Evolutionary conservation across 2,113 vertebrate genomes (phyloP).

Genomic region (Aramus guarauna): DNA sequence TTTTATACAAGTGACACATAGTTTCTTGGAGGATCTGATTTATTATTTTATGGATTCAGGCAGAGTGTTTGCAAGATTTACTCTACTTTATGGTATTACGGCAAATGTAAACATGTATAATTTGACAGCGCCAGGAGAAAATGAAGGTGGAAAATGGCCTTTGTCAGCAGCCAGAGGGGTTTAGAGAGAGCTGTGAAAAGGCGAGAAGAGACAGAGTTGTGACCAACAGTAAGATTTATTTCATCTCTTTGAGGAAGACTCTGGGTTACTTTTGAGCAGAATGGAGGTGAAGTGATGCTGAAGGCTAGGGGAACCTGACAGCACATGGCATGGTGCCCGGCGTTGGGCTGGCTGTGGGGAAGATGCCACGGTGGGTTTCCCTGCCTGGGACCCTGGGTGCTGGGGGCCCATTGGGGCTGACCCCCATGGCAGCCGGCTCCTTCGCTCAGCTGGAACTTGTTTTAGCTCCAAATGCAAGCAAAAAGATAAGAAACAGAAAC

Average conservation of each 20-base stretch:
- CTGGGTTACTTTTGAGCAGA: neutral
- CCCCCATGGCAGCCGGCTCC: neutral
- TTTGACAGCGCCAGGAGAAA: neutral
- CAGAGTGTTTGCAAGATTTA: constrained; percentile 8
- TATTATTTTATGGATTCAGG: constrained; percentile 28
- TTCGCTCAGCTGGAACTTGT: neutral
- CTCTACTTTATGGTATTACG: neutral
- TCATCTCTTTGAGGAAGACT: neutral
- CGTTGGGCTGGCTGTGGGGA: accelerated
- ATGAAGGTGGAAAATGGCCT: constrained; percentile 13
- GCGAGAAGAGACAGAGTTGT: neutral
- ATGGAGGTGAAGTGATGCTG: neutral
- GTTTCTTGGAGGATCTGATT: constrained; percentile 28
- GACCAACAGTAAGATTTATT: neutral
- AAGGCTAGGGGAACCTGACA: neutral
- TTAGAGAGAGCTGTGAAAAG: neutral
- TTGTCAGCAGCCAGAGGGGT: neutral
- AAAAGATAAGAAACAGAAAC: constrained; percentile 56
- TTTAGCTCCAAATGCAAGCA: neutral
- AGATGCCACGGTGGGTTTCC: neutral
- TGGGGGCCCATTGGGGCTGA: accelerated
- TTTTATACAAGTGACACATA: neutral
- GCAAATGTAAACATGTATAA: constrained; percentile 20
- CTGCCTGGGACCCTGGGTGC: neutral
- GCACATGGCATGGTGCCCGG: accelerated